Evolutionary conservation across 2,113 vertebrate genomes (phyloP), one percentile per base, ranked within the genome.

Genomic region (Alethe diademata): DNA sequence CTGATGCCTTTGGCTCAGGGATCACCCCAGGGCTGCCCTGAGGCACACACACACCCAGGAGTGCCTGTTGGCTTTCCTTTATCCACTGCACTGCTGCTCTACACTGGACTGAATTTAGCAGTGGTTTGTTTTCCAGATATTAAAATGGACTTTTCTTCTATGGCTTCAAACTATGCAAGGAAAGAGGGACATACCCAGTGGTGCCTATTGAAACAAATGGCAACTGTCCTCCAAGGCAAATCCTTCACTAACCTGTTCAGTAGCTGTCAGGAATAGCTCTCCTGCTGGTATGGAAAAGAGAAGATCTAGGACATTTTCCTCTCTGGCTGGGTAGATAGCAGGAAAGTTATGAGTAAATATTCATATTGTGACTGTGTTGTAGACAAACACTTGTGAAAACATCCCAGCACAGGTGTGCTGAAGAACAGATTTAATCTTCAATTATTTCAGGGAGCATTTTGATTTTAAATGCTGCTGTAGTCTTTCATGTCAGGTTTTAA

Each of bases 121-220:
- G 69, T 11, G 20, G 53, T 71, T 91, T 74, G n/a, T 57, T 74
- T 74, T 28, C 57, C 61, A 26, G 19, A 16, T 43, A 19, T 42
- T 36, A 53, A 51, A 35, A 66, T 14, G 62, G 22, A 13, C 26
- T 60, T 62, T 51, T 71, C 51, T 71, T 54, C 56, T 38, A 0
- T 1, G 26, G 42, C 38, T 78, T 74, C 78, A 56, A n/a, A 23
- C 43, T 35, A 5, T 0, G 0, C 29, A 19, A 87, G 33, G 43
- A 35, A 38, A 71, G 51, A 91, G 72, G 40, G 19, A n/a, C 26
- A 9, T 67, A 65, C 47, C 76, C 31, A 18, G 11, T 69, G 29
- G 19, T 71, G 64, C 9, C 35, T 28, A 0, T 12, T 70, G 65
- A 58, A 81, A 56, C 8, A 51, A 75, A 28, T n/a, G 19, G 36